These are phyloP conservation scores for Tympanuchus pallidicinctus DNA, from an alignment of 2,113 vertebrate genomes.

Conservation along the genomic window DNA sequence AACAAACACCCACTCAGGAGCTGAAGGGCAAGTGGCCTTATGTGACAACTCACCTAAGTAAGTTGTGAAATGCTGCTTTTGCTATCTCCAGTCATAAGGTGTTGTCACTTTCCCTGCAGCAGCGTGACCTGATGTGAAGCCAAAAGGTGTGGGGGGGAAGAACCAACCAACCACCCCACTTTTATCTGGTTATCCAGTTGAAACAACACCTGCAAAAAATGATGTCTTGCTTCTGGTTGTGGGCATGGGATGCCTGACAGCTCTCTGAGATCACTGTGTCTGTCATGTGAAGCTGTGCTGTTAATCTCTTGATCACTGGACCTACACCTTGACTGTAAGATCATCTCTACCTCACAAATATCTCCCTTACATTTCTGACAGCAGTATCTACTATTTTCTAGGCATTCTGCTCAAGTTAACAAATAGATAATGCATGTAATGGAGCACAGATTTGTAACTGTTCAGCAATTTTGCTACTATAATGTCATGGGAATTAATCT, in stretches of 20 bases:
- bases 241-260: not conserved
- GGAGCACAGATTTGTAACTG: not conserved
- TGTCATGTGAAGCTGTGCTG: not conserved
- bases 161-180: not conserved
- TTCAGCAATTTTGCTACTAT: not conserved
- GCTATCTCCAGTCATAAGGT: not conserved
- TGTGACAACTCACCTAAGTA: not conserved
- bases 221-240: not conserved
- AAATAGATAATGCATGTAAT: fast-evolving
- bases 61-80: not conserved
- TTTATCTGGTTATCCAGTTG: not conserved
- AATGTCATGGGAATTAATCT: not conserved
- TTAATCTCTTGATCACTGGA: not conserved
- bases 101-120: not conserved
- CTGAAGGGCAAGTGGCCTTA: not conserved
- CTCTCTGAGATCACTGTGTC: not conserved
- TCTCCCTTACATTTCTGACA: not conserved
- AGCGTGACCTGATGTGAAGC: not conserved
- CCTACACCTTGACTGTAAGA: not conserved
- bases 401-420: not conserved
- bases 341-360: not conserved
- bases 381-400: not conserved
- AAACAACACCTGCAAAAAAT: not conserved
- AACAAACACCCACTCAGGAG: not conserved
- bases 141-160: not conserved